phyloP scores from a whole-genome alignment of 2,797 vertebrate genomes.

The Oreonectes daqikongensis region DNA sequence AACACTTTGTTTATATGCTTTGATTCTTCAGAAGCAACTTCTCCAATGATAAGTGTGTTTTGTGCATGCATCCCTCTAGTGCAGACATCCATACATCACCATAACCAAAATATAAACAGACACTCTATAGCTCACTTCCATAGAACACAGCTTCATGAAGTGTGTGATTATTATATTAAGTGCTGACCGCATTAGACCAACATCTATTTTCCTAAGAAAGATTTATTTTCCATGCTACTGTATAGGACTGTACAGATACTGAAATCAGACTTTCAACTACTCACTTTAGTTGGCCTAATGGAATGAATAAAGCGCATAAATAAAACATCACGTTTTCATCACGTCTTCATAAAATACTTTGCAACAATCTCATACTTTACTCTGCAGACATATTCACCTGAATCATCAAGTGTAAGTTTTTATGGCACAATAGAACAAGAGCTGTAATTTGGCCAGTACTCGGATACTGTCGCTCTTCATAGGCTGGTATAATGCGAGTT shows the following conservation, averaged over 20 bases:
- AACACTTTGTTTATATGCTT: conserved; percentile 6
- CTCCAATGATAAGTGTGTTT: neutral
- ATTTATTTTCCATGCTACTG: conserved; percentile 1
- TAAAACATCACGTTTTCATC: too few species aligned
- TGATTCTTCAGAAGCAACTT: conserved; percentile 4
- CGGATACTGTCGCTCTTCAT: neutral
- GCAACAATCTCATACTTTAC: too few species aligned
- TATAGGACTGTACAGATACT: neutral
- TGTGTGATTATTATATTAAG: conserved; percentile 19
- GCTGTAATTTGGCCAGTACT: neutral
- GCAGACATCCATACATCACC: conserved; percentile 1
- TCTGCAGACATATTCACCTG: too few species aligned
- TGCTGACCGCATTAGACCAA: neutral
- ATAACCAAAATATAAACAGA: conserved; percentile 7
- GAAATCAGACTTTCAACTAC: neutral
- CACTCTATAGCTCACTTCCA: neutral
- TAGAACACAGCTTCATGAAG: neutral
- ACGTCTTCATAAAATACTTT: too few species aligned
- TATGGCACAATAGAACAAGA: neutral
- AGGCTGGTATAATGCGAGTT: neutral
- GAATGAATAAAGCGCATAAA: neutral
- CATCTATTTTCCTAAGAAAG: neutral
- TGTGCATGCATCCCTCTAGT: neutral
- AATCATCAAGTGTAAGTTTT: too few species aligned
- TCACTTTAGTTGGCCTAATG: too few species aligned